Evolutionary conservation across 2,888 invertebrate species (phyloP).

Genomic region (Anoncus sp.): DNA sequence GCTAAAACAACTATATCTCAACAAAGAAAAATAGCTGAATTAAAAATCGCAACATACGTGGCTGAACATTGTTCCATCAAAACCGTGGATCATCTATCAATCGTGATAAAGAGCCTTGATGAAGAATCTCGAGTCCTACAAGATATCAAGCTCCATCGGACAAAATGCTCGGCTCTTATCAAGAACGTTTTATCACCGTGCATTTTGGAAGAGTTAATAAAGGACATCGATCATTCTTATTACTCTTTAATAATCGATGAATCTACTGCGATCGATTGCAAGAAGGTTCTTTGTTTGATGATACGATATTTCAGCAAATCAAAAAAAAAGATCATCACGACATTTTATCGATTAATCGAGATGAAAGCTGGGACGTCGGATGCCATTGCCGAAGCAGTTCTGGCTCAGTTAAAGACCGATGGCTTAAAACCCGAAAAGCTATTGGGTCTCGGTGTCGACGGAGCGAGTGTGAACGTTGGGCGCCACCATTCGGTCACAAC

Average conservation of each 20-base stretch:
- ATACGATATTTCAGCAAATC: slow-evolving; percentile 54
- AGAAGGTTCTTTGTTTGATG: slow-evolving; percentile 62
- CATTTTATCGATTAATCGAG: slow-evolving; percentile 63
- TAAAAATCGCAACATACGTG: slow-evolving; percentile 68
- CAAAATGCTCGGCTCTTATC: slow-evolving; percentile 71
- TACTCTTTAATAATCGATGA: slow-evolving; percentile 74
- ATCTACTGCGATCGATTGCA: slow-evolving; percentile 68
- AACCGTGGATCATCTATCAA: slow-evolving; percentile 65
- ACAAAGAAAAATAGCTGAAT: slow-evolving; percentile 63
- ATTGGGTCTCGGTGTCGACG: slow-evolving; percentile 67
- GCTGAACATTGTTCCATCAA: slow-evolving; percentile 68
- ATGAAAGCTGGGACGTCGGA: slow-evolving; percentile 60
- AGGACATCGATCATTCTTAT: slow-evolving; percentile 71
- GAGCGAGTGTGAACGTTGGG: slow-evolving; percentile 68
- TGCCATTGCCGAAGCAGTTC: slow-evolving; percentile 35
- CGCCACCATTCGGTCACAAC: slow-evolving; percentile 63
- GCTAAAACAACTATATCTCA: slow-evolving; percentile 29
- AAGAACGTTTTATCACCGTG: slow-evolving; percentile 73
- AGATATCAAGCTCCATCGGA: slow-evolving; percentile 56
- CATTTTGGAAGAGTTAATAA: slow-evolving; percentile 69
- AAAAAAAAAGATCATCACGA: too few species aligned
- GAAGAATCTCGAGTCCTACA: slow-evolving; percentile 59
- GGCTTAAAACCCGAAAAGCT: slow-evolving; percentile 60
- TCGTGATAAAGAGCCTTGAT: slow-evolving; percentile 65
- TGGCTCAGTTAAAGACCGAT: slow-evolving; percentile 59